Percentiles rank a stretch among this genome's conserved stretches.
Conservation (phyloP, 2,797 vertebrate genomes). For the Pygocentrus nattereri region DNA sequence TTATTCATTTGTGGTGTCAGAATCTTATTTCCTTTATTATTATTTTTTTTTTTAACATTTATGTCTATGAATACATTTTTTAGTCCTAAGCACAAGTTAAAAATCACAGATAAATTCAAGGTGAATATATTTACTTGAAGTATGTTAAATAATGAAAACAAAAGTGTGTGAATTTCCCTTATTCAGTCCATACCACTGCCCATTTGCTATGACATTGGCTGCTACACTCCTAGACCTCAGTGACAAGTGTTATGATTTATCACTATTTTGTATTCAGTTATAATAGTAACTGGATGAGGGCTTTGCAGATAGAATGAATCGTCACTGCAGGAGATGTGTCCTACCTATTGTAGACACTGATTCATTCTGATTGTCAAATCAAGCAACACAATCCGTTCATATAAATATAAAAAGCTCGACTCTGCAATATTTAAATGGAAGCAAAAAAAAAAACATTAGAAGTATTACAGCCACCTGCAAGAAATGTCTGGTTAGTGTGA, state of each 20-base stretch:
- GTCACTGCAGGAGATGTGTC: background rate
- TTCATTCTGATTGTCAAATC: slow-evolving; percentile 25
- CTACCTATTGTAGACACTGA: background rate
- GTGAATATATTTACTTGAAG: no score
- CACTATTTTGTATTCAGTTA: background rate
- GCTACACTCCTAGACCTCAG: background rate
- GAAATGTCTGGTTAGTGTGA: slow-evolving; percentile 17
- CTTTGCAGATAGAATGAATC: slow-evolving; percentile 18
- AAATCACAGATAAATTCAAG: no score
- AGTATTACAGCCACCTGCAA: slow-evolving; percentile 36
- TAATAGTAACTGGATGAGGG: background rate
- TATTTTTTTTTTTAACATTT: no score
- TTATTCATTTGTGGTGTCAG: no score
- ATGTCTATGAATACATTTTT: no score
- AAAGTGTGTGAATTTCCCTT: no score
- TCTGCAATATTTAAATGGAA: slow-evolving; percentile 21
- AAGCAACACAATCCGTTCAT: slow-evolving; percentile 32
- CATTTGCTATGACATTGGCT: no score
- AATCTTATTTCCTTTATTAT: no score
- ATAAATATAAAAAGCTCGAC: slow-evolving; percentile 11
- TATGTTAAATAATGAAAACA: no score
- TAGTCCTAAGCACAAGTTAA: no score
- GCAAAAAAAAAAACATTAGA: slow-evolving; percentile 38
- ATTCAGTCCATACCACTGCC: no score
- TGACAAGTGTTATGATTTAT: background rate